These are phyloP conservation scores for Montipora sp. DNA, from an alignment of 64 coral and sea anemone species.

Conservation along the genomic window DNA sequence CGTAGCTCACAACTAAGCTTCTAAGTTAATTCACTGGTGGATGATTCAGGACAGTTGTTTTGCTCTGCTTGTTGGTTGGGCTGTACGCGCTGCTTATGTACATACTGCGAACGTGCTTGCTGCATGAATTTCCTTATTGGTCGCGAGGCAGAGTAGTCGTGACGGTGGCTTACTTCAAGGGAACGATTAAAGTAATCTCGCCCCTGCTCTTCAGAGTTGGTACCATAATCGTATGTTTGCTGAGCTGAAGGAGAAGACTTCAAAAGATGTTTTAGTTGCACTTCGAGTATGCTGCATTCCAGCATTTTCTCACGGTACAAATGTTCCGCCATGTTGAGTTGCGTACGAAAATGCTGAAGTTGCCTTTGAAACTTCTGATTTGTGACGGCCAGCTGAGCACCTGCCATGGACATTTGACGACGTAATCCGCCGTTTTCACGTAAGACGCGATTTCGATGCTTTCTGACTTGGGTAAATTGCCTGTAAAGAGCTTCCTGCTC, in stretches of 20 bases:
- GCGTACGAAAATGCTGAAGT: conserved; percentile 85
- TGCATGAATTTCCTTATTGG: neutral
- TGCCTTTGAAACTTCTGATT: conserved; percentile 91
- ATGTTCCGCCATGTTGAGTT: conserved; percentile 79
- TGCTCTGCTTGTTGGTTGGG: neutral
- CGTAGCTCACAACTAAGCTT: neutral
- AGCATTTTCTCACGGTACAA: conserved; percentile 95
- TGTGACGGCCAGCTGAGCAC: conserved; percentile 80
- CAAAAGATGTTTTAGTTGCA: conserved; percentile 89
- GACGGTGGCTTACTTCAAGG: conserved; percentile 11
- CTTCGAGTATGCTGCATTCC: conserved; percentile 92
- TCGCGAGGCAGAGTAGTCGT: conserved; percentile 2
- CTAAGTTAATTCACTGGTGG: neutral
- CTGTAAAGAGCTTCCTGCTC: conserved; percentile 35
- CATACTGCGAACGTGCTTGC: neutral
- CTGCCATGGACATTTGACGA: conserved; percentile 96
- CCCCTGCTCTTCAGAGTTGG: conserved; percentile 20
- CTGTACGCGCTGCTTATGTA: conserved; percentile 17
- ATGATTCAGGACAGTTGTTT: neutral
- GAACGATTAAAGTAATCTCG: conserved; percentile 25
- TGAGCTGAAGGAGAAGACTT: conserved; percentile 43
- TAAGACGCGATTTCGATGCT: conserved; percentile 89
- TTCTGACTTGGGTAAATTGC: conserved; percentile 92
- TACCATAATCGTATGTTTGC: conserved; percentile 27
- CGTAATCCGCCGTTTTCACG: conserved; percentile 90